Evolutionary conservation across 1,140 invertebrate genomes (phyloP).

Genomic region (Dendroctonus valens): DNA sequence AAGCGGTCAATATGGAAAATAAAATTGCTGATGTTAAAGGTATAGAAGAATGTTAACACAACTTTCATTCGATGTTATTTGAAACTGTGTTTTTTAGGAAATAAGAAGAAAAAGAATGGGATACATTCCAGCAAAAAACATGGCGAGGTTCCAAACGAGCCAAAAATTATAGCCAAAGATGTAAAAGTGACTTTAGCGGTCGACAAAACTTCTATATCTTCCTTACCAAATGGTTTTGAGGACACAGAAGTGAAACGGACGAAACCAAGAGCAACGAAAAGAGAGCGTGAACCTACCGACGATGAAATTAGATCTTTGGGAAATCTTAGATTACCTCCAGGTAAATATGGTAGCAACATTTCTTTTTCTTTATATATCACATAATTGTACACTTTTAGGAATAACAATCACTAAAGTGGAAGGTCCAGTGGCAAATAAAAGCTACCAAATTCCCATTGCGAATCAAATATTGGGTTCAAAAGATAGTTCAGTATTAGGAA

Average conservation of each 20-base stretch:
- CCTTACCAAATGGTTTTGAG: slow-evolving; percentile 35
- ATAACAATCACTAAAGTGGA: slow-evolving; percentile 82
- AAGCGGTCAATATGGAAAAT: too few relatives aligned
- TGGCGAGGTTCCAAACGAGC: slow-evolving; percentile 29
- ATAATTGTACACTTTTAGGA: slow-evolving; percentile 31
- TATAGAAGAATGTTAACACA: slow-evolving; percentile 8
- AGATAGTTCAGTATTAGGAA: slow-evolving; percentile 42
- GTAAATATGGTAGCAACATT: slow-evolving; percentile 3
- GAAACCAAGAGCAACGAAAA: slow-evolving; percentile 32
- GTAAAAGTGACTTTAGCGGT: slow-evolving; percentile 38
- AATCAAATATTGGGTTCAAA: slow-evolving; percentile 42
- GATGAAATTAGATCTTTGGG: slow-evolving; percentile 24
- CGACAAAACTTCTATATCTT: slow-evolving; percentile 25
- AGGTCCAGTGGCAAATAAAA: slow-evolving; percentile 53
- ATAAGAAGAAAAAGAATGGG: too few relatives aligned
- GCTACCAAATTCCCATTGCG: slow-evolving; percentile 47
- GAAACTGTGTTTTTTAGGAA: too few relatives aligned
- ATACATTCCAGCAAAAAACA: too few relatives aligned
- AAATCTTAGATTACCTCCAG: slow-evolving; percentile 68
- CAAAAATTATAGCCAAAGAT: slow-evolving; percentile 33
- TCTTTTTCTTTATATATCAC: background rate
- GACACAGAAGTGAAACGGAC: slow-evolving; percentile 38
- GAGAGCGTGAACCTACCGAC: slow-evolving; percentile 26
- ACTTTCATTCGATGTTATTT: too few relatives aligned
- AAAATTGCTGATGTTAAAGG: background rate